Conservation (phyloP, 2,888 invertebrate species). For the Gibbula magus region DNA sequence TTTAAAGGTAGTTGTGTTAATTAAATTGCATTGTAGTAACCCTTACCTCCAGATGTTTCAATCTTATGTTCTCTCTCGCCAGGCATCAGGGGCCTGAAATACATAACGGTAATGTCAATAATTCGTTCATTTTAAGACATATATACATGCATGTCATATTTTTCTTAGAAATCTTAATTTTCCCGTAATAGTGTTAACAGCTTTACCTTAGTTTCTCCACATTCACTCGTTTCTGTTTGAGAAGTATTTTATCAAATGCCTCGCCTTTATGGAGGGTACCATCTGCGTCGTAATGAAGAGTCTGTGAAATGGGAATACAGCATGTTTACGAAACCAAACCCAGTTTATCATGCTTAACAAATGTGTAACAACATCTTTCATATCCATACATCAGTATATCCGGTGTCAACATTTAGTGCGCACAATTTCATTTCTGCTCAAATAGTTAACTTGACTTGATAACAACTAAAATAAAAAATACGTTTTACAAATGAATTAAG, state of each 20-base stretch:
- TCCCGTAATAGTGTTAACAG: no score
- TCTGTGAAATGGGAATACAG: not conserved
- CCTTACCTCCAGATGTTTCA: conserved; percentile 39
- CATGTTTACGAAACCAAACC: not conserved
- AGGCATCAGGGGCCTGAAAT: conserved; percentile 14
- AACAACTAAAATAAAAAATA: no score
- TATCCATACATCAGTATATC: no score
- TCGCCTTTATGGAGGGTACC: conserved; percentile 8
- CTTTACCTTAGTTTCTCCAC: not conserved
- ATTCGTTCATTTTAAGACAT: no score
- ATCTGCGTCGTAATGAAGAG: conserved; percentile 9
- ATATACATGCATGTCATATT: no score
- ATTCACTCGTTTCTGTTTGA: not conserved
- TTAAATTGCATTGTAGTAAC: not conserved
- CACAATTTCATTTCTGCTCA: no score
- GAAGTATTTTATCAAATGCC: conserved; percentile 12
- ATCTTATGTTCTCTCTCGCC: conserved; percentile 30
- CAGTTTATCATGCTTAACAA: not conserved
- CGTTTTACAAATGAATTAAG: no score
- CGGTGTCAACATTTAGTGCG: no score
- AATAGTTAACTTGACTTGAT: no score
- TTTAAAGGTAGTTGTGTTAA: not conserved
- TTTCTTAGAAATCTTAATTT: no score
- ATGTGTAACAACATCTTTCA: no score
- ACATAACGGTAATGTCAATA: no score